Evolutionary conservation across 2,888 invertebrate species (phyloP), one percentile per base, ranked within the genome.

Genomic region (Tiliacea aurago): DNA sequence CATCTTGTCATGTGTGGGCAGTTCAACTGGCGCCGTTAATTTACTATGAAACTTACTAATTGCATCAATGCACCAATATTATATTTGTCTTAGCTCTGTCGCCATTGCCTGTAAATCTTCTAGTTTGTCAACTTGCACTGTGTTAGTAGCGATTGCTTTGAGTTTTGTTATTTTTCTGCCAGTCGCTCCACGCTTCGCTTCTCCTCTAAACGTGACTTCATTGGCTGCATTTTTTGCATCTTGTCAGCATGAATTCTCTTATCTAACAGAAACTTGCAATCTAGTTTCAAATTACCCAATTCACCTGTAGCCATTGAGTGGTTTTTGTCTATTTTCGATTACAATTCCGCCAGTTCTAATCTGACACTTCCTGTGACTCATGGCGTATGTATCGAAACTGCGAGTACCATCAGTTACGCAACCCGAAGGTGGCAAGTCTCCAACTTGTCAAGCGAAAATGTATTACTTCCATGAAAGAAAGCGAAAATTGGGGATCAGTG

Each of bases 111-210:
- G 82, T 89, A 89, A 90, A 93, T 91, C 86, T 86, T 78, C n/a
- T n/a, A 76, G 71, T 80, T 80, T 80, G 79, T 78, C 66, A 72
- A 76, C 77, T 80, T 85, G 81, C 71, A 87, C 88, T 85, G 87
- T 85, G 78, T 85, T 87, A 84, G 87, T 86, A 83, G 82, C 77
- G 75, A 83, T 86, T 87, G 73, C 79, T 83, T 80, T 82, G 83
- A 82, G 87, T 87, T 89, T 89, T 86, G 84, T 87, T 84, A 88
- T 91, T 92, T 92, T 92, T 91, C 92, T 90, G 89, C 90, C 90
- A 93, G 92, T 94, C 93, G 91, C 93, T 94, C 92, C 92, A 94
- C 93, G 95, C 92, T 94, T 91, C 90, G 90, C 90, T 94, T 90
- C 90, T 86, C 89, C 89, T 89, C 87, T 86, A 90, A 91, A 94